These are phyloP conservation scores for Phoeniculus purpureus DNA, from an alignment of 2,797 vertebrate species.

Conservation along the genomic window DNA sequence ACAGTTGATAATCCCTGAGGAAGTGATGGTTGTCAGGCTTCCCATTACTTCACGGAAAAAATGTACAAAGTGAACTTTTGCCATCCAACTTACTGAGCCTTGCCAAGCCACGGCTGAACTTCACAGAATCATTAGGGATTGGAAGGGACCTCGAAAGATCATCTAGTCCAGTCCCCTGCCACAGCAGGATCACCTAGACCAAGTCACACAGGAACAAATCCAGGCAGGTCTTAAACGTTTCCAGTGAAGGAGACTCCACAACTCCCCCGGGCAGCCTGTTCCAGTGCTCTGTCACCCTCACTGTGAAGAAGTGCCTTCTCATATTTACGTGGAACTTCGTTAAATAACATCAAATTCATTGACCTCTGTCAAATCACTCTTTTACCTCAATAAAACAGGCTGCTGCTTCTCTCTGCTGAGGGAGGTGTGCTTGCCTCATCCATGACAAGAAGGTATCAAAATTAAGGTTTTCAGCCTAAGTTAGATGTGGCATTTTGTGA, in stretches of 20 bases:
- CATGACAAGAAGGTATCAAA: background rate
- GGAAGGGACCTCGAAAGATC: too few species aligned
- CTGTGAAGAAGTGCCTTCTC: too few species aligned
- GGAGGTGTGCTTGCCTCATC: background rate
- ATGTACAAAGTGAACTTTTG: background rate
- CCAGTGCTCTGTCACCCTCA: too few species aligned
- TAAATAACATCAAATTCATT: background rate
- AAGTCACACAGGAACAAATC: too few species aligned
- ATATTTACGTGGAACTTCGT: too few species aligned
- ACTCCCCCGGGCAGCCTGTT: too few species aligned
- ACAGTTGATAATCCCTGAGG: background rate
- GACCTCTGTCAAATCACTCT: background rate
- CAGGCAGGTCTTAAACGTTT: too few species aligned
- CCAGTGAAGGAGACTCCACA: too few species aligned
- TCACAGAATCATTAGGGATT: too few species aligned
- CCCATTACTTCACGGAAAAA: too few species aligned
- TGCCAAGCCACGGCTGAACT: background rate
- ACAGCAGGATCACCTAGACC: too few species aligned
- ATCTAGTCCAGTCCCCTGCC: too few species aligned
- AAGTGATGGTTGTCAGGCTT: background rate
- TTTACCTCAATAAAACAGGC: background rate
- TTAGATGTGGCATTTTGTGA: background rate
- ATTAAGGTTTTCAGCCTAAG: background rate
- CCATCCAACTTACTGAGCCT: background rate
- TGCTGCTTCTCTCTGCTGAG: background rate